A percentile compares a stretch with the other conserved stretches of the same genome.
Evolutionary conservation across 2,113 vertebrate genomes (phyloP).

Genomic region (Rattus rattus): DNA sequence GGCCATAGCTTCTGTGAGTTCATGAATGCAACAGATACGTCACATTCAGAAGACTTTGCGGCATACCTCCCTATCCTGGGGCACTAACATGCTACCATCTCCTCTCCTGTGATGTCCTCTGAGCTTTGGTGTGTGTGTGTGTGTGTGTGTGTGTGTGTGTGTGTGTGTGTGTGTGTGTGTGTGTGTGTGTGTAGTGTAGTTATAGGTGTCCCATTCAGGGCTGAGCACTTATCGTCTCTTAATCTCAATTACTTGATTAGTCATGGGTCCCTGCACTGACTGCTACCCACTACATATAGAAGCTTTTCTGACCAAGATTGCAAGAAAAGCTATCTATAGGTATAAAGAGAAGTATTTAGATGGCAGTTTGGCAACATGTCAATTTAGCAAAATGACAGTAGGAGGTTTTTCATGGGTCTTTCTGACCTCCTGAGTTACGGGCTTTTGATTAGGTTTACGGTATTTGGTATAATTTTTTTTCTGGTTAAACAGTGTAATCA

Average conservation of each 20-base stretch:
- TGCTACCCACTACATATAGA: background rate
- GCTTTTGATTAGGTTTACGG: background rate
- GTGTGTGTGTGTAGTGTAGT: background rate
- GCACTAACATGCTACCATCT: too few relatives aligned
- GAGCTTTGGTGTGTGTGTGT: too few relatives aligned
- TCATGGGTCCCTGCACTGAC: background rate
- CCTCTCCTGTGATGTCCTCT: background rate
- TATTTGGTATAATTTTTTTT: background rate
- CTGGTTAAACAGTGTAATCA: background rate
- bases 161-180: rapidly evolving
- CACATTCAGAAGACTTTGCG: too few relatives aligned
- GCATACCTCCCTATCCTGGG: background rate
- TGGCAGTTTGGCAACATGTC: background rate
- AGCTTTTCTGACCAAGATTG: background rate
- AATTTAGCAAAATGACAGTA: background rate
- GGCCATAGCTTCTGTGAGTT: background rate
- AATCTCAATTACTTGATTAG: background rate
- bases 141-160: background rate
- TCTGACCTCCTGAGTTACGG: background rate
- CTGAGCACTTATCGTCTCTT: background rate
- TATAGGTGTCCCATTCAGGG: background rate
- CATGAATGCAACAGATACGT: too few relatives aligned
- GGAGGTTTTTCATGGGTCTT: background rate
- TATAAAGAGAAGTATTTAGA: too few relatives aligned
- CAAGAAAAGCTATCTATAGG: background rate